phyloP scores from a whole-genome alignment of 2,797 vertebrate species.

The Falco novaeseelandiae region DNA sequence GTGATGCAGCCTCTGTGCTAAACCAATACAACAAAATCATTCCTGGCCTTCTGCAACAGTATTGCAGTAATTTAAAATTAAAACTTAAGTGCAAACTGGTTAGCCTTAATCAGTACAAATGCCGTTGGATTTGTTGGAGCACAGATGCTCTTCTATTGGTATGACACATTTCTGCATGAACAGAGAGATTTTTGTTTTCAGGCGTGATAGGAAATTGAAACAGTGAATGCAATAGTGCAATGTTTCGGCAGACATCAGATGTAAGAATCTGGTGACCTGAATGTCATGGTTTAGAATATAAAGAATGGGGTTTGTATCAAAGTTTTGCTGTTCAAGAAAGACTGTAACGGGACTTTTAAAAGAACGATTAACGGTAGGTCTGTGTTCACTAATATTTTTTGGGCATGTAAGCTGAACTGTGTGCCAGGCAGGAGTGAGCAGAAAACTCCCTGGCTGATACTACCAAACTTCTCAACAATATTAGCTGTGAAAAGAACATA shows the following conservation, averaged over 20 bases:
- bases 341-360: neutral
- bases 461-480: neutral
- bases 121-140: neutral
- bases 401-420: neutral
- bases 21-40: neutral
- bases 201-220: neutral
- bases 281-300: neutral
- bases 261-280: neutral
- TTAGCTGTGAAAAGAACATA: neutral
- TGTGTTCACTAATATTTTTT: neutral
- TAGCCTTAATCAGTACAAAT: neutral
- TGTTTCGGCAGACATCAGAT: neutral
- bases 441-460: neutral
- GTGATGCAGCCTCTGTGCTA: neutral
- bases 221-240: neutral
- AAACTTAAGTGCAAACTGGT: neutral
- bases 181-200: slow-evolving; percentile 4
- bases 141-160: slow-evolving; percentile 18
- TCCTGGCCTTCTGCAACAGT: neutral
- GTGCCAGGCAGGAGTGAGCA: neutral
- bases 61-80: neutral
- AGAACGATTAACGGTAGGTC: fast-evolving
- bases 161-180: neutral
- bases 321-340: neutral
- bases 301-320: neutral